phyloP scores from a whole-genome alignment of 1,140 invertebrate species.

The Pogonognathellus flavescens region DNA sequence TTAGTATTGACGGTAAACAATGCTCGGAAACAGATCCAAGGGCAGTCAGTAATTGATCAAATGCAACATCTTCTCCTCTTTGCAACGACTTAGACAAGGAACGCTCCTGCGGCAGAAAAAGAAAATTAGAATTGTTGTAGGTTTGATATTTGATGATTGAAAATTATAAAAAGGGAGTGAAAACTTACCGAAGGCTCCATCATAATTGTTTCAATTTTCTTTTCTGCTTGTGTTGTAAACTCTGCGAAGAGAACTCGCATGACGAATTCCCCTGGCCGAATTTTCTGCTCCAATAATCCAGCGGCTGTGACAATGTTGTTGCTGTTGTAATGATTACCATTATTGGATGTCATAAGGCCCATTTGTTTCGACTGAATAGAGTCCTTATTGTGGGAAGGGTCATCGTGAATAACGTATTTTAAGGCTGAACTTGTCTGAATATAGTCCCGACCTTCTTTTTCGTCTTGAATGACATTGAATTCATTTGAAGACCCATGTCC shows the following conservation, averaged over 20 bases:
- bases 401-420: slow-evolving; percentile 3
- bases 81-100: slow-evolving; percentile 93
- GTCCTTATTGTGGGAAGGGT: background rate
- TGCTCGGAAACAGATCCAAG: slow-evolving; percentile 96
- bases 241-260: slow-evolving; percentile 94
- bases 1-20: slow-evolving; percentile 93
- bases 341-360: background rate
- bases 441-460: background rate
- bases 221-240: slow-evolving; percentile 92
- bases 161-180: background rate
- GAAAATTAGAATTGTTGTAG: slow-evolving; percentile 5
- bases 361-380: background rate
- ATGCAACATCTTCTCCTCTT: slow-evolving; percentile 92
- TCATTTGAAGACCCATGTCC: slow-evolving; percentile 16
- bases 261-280: slow-evolving; percentile 90
- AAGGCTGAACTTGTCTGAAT: background rate
- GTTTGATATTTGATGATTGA: background rate
- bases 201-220: slow-evolving; percentile 95
- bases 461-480: background rate
- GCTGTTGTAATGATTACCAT: background rate
- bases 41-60: slow-evolving; percentile 94
- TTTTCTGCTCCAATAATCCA: slow-evolving; percentile 68
- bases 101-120: slow-evolving; percentile 78
- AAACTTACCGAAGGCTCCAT: slow-evolving; percentile 82
- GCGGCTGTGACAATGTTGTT: background rate